Evolutionary conservation across 2,797 vertebrate species (phyloP).

Genomic region (Sebastes cheni): DNA sequence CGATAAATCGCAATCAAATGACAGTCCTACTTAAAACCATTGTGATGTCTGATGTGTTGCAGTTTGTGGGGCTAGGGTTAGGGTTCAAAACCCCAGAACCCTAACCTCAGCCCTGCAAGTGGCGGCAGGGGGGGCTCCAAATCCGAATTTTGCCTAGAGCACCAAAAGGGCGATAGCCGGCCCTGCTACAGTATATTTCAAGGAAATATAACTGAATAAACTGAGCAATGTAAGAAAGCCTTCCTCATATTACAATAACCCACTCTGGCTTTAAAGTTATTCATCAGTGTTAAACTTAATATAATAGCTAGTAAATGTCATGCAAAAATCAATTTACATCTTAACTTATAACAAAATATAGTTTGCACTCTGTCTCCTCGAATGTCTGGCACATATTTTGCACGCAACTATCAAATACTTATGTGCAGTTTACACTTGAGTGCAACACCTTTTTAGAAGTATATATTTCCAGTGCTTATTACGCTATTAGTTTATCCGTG

Average conservation of each 20-base stretch:
- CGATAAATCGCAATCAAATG: too few relatives aligned
- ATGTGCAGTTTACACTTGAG: neutral
- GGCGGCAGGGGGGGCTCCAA: too few relatives aligned
- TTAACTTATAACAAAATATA: neutral
- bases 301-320: neutral
- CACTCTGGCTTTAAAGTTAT: neutral
- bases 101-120: too few relatives aligned
- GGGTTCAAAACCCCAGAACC: too few relatives aligned
- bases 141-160: too few relatives aligned
- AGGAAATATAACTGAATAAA: neutral
- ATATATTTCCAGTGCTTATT: neutral
- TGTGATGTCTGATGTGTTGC: too few relatives aligned
- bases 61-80: too few relatives aligned
- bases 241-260: neutral
- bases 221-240: neutral
- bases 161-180: too few relatives aligned
- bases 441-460: neutral
- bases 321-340: neutral
- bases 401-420: neutral
- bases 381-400: neutral
- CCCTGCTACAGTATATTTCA: neutral
- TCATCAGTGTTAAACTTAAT: constrained; percentile 12
- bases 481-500: constrained; percentile 1
- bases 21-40: too few relatives aligned
- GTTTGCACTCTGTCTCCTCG: neutral